phyloP scores from a whole-genome alignment of 2,797 vertebrate species.

The Girardinus metallicus region DNA sequence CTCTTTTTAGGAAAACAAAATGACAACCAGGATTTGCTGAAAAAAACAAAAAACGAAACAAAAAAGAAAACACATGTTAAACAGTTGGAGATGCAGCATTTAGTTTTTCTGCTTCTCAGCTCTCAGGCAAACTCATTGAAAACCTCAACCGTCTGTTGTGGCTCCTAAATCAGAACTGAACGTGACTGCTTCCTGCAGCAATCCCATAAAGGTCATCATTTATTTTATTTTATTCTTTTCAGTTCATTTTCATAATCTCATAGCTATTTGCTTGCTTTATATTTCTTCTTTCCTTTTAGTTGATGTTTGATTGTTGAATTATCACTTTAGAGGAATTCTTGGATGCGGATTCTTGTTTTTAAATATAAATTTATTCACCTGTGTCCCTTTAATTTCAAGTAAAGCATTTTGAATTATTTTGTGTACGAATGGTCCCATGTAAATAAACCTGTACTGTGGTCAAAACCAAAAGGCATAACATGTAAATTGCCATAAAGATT shows the following conservation, averaged over 20 bases:
- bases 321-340: background rate
- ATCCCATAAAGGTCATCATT: background rate
- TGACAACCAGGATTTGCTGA: background rate
- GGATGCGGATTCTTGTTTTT: too few relatives aligned
- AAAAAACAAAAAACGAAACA: background rate
- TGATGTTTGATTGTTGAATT: background rate
- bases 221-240: background rate
- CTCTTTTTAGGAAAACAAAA: background rate
- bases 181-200: background rate
- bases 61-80: background rate
- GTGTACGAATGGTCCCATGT: background rate
- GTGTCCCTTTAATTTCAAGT: background rate
- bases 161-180: background rate
- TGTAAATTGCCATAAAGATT: background rate
- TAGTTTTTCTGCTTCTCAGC: background rate
- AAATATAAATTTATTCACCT: background rate
- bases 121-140: background rate
- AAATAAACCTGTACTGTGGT: background rate
- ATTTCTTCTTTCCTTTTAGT: background rate
- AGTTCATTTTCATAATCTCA: background rate
- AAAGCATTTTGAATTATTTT: background rate
- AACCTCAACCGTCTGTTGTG: background rate
- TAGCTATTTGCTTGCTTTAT: background rate
- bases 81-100: background rate
- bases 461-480: background rate